Percentiles rank a stretch among this genome's conserved stretches.
Conservation (phyloP, 2,113 vertebrate genomes). For the Falco punctatus region DNA sequence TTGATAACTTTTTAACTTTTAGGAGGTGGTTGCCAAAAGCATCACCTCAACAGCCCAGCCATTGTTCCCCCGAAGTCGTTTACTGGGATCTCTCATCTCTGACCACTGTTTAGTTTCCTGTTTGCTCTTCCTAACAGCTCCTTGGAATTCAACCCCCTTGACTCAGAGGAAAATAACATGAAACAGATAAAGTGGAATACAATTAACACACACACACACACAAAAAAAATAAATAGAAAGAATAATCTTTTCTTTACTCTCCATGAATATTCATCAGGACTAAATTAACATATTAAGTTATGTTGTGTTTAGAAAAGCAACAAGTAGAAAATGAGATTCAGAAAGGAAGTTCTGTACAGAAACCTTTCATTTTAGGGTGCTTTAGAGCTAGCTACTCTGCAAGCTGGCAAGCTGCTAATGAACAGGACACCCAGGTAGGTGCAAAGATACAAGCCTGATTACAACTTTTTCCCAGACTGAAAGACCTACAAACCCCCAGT, state of each 20-base stretch:
- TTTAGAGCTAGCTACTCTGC: not conserved
- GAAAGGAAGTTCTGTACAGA: not conserved
- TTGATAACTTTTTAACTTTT: not conserved
- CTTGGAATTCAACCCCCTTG: not conserved
- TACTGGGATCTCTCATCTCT: not conserved
- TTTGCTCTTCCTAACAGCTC: not conserved
- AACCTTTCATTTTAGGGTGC: not conserved
- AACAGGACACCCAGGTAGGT: not conserved
- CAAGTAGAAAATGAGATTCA: not conserved
- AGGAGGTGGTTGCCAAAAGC: not conserved
- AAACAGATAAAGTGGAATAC: not conserved
- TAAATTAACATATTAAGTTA: not conserved
- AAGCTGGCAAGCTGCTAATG: not conserved
- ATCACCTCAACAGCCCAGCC: not conserved
- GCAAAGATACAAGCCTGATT: not conserved
- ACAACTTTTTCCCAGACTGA: not conserved
- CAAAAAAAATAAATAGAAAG: too few relatives aligned
- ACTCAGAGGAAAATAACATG: not conserved
- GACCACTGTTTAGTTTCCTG: conserved; percentile 28
- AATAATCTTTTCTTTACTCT: not conserved
- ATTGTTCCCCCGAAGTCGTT: not conserved
- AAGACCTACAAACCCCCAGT: not conserved
- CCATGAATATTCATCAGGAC: not conserved
- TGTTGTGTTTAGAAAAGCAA: not conserved
- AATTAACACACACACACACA: not conserved